phyloP scores from a whole-genome alignment of 2,113 vertebrate species.

The Labeo rohita region DNA sequence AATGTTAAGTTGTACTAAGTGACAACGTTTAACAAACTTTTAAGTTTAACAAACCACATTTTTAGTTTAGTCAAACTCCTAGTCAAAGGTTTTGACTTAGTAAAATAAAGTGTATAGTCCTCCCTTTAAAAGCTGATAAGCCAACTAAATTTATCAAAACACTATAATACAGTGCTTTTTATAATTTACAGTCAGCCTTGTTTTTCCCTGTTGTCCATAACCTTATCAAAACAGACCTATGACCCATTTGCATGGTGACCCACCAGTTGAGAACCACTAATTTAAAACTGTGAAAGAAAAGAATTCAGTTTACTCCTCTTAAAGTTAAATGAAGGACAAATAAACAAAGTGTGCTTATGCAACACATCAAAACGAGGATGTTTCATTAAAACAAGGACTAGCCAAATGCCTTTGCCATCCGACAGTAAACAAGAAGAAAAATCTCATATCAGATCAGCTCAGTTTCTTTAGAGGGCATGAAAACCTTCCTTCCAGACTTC shows the following conservation, averaged over 20 bases:
- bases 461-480: slow-evolving; percentile 8
- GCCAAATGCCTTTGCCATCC: neutral
- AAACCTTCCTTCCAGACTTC: slow-evolving; percentile 9
- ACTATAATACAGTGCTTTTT: neutral
- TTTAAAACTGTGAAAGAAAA: neutral
- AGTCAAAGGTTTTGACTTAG: too few species aligned
- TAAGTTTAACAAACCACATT: too few species aligned
- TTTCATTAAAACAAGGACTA: slow-evolving; percentile 29
- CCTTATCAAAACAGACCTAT: neutral
- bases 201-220: neutral
- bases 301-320: slow-evolving; percentile 49
- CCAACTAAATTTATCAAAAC: neutral
- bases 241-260: neutral
- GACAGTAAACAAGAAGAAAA: neutral
- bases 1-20: too few species aligned
- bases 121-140: neutral
- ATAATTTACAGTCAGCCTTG: slow-evolving; percentile 1
- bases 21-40: too few species aligned
- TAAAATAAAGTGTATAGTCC: neutral
- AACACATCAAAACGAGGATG: slow-evolving; percentile 69
- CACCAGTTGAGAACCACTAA: neutral
- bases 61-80: too few species aligned
- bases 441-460: neutral
- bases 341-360: slow-evolving; percentile 57
- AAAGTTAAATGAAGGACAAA: slow-evolving; percentile 75